These are phyloP conservation scores for Glyptemys insculpta DNA, from an alignment of 2,797 vertebrate genomes.

Conservation along the genomic window DNA sequence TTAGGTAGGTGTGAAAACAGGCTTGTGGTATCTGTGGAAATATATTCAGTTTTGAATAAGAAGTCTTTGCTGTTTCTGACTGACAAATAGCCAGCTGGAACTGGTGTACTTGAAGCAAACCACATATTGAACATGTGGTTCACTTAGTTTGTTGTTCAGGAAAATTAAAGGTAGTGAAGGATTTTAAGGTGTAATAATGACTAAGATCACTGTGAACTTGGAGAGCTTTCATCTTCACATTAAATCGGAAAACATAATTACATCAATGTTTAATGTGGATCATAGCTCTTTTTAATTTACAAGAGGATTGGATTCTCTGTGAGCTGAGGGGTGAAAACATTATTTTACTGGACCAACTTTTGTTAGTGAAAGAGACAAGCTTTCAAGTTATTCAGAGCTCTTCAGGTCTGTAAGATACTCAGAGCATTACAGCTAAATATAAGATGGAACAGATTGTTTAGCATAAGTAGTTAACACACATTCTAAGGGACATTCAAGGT, in stretches of 20 bases:
- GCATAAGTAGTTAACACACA: too few species aligned
- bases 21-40: constrained; percentile 13
- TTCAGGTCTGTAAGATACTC: neutral
- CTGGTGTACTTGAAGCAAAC: neutral
- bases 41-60: constrained; percentile 7
- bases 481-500: too few species aligned
- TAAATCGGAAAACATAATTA: neutral
- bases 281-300: neutral
- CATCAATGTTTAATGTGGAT: neutral
- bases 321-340: too few species aligned
- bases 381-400: neutral
- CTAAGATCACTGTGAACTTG: neutral
- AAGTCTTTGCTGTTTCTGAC: constrained; percentile 41
- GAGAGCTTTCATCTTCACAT: neutral
- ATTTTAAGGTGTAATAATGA: neutral
- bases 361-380: neutral
- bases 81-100: neutral
- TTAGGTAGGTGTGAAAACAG: constrained; percentile 85
- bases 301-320: neutral
- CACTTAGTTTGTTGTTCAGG: neutral
- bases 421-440: too few species aligned
- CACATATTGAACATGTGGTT: neutral
- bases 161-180: neutral
- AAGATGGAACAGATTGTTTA: too few species aligned
- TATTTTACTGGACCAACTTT: neutral